These are phyloP conservation scores for Austrolebias charrua DNA, from an alignment of 2,797 vertebrate genomes.

Conservation along the genomic window DNA sequence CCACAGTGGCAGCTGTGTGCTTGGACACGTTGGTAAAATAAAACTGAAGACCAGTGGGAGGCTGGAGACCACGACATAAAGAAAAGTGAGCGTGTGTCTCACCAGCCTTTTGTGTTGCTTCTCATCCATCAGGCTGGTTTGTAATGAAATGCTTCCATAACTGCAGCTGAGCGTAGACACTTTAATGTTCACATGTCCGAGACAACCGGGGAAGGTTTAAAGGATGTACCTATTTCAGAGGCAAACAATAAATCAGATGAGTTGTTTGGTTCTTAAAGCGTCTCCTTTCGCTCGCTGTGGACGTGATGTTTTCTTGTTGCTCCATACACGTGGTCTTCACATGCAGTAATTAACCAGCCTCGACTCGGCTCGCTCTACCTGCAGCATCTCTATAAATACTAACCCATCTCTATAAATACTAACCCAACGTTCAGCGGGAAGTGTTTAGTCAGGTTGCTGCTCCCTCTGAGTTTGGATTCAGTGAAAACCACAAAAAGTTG, in stretches of 20 bases:
- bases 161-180: slow-evolving; percentile 19
- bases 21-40: slow-evolving; percentile 15
- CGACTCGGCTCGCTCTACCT: neutral
- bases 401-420: slow-evolving; percentile 8
- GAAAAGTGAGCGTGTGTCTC: slow-evolving; percentile 2
- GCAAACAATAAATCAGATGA: slow-evolving; percentile 52
- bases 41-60: neutral
- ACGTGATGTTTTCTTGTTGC: slow-evolving; percentile 26
- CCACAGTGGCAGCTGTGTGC: neutral
- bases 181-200: slow-evolving; percentile 11
- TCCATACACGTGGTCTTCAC: neutral
- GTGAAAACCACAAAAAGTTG: neutral
- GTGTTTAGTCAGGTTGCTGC: too few species aligned
- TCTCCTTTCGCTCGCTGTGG: slow-evolving; percentile 31
- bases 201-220: slow-evolving; percentile 33
- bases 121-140: slow-evolving; percentile 3
- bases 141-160: slow-evolving; percentile 17
- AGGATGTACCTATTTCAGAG: slow-evolving; percentile 66
- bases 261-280: slow-evolving; percentile 24
- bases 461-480: neutral
- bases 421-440: neutral
- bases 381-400: neutral
- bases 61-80: neutral
- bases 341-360: neutral
- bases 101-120: slow-evolving; percentile 13